These are phyloP conservation scores for Mycogona germanica DNA, from an alignment of 2,888 invertebrate genomes.

Conservation along the genomic window DNA sequence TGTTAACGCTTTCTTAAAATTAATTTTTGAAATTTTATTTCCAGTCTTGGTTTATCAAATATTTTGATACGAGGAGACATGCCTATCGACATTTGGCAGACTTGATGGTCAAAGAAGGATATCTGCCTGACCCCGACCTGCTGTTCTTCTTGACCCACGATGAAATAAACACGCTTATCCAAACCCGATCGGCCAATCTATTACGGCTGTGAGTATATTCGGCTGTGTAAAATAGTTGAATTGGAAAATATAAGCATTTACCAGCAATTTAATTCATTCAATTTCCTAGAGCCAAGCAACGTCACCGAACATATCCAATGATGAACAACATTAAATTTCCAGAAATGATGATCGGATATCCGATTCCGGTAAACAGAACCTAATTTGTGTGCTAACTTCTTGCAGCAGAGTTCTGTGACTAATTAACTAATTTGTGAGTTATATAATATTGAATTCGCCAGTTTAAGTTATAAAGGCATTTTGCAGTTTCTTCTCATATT, in stretches of 20 bases:
- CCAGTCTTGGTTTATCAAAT: constrained; percentile 19
- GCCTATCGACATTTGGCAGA: constrained; percentile 18
- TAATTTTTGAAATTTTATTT: neutral
- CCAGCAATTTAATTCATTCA: no score
- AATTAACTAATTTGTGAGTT: no score
- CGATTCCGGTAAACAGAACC: constrained; percentile 22
- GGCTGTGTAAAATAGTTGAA: no score
- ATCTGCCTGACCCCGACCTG: constrained; percentile 21
- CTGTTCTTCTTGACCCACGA: constrained; percentile 22
- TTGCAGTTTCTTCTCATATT: no score
- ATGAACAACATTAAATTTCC: constrained; percentile 20
- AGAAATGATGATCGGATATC: constrained; percentile 21
- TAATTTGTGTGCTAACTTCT: no score
- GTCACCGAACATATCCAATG: constrained; percentile 13
- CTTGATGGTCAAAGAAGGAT: constrained; percentile 22
- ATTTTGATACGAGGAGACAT: constrained; percentile 14
- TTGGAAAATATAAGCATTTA: no score
- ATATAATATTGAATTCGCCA: no score
- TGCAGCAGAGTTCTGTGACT: no score
- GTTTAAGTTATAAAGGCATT: no score
- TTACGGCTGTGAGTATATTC: constrained; percentile 15
- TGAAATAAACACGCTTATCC: constrained; percentile 20
- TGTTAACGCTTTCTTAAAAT: neutral
- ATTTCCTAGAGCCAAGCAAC: constrained; percentile 17
- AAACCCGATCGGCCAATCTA: constrained; percentile 17